Evolutionary conservation across 2,113 vertebrate species (phyloP).

Genomic region (Anhinga rufa): DNA sequence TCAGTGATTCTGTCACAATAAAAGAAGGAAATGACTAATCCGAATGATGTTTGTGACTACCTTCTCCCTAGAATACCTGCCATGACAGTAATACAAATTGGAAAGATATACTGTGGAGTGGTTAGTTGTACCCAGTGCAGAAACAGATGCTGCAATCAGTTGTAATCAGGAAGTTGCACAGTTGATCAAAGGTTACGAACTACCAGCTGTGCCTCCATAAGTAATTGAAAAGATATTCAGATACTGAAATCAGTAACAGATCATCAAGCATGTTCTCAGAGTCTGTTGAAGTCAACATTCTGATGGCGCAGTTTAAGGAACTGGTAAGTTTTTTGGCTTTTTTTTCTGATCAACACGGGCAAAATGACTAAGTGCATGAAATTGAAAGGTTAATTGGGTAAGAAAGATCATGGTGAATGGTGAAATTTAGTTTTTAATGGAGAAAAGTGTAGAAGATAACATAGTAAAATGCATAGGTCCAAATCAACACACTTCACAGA

Average conservation of each 20-base stretch:
- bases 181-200: background rate
- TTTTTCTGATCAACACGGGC: background rate
- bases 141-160: background rate
- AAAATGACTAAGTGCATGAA: background rate
- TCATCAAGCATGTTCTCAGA: background rate
- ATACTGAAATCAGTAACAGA: background rate
- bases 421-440: background rate
- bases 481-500: background rate
- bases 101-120: background rate
- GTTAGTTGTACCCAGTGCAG: background rate
- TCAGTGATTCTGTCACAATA: background rate
- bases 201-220: background rate
- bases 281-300: background rate
- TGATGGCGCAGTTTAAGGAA: background rate
- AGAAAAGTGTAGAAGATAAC: background rate
- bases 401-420: background rate
- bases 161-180: background rate
- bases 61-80: background rate
- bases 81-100: background rate
- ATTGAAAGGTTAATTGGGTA: background rate
- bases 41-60: background rate
- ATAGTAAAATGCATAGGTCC: background rate
- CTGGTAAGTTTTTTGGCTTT: background rate
- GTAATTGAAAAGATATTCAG: background rate
- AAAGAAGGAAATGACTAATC: background rate